Evolutionary conservation across 2,113 vertebrate species (phyloP), one percentile per base, ranked within the genome.

Genomic region (Isichthys henryi): DNA sequence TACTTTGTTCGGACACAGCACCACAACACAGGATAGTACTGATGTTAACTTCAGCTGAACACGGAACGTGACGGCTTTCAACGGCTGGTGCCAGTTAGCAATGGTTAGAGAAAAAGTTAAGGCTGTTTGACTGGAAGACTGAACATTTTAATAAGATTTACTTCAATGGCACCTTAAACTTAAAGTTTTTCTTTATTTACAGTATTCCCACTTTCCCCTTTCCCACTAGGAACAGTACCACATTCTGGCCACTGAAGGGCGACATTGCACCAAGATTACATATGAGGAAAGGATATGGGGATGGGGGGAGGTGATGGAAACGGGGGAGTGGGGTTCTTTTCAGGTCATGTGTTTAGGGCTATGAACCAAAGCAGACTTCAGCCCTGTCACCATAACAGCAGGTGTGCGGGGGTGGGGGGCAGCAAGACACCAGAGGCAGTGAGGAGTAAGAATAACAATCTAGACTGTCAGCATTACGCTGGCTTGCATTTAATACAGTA

Each of bases 171-270:
- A 23, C 39, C 45, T 82, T 82, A 39, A 82, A 6, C 23, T 45
- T 45, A 48, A 19, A 45, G 45, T 48, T 23, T 45, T 5, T 21
- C 39, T 39, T 39, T 39, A 39, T 39, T 39, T 2, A 1, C 39
- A 39, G 39, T 39, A 39, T 39, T 39, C 39, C 39, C 39, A 39
- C 39, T 39, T 39, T 39, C 39, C 19, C 23, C 9, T 21, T 31
- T 87, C 13, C 31, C 50, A 17, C 1, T 43, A 45, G 19, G 6
- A 15, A 21, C 31, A 82, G 27, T 77, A 13, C 43, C 31, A 27
- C 21, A 52, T 52, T 53, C 17, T 52, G 10, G 49, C 46, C 89
- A 87, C 62, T 62, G 49, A 62, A 77, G 84, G 89, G 89, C 35
- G 21, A 21, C 49, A 35, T 19, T 27, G 85, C n/a, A 17, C 85